These are phyloP conservation scores for Agelas oroides DNA, from an alignment of 37 sponge, comb jelly and placozoan genomes.

Conservation along the genomic window DNA sequence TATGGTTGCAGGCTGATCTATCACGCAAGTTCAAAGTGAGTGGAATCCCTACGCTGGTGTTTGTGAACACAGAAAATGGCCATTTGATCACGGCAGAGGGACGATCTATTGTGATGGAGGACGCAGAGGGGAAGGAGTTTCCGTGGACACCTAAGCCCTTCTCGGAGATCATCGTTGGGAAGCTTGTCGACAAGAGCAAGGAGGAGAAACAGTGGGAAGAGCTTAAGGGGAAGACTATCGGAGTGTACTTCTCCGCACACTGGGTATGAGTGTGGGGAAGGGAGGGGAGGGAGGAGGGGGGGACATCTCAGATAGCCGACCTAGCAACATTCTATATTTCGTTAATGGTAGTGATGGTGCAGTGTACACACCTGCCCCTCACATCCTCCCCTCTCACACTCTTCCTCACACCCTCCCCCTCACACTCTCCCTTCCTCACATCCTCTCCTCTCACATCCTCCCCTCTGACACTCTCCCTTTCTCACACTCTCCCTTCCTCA, in stretches of 20 bases:
- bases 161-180: conserved; percentile 41
- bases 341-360: no score
- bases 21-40: conserved; percentile 78
- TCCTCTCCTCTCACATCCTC: neutral
- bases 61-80: conserved; percentile 75
- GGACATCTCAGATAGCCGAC: no score
- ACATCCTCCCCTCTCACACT: neutral
- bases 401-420: neutral
- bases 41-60: conserved; percentile 90
- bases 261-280: conserved; percentile 94
- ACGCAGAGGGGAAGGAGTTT: conserved; percentile 81
- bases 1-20: conserved; percentile 42
- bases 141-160: conserved; percentile 86
- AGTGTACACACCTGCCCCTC: neutral
- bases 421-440: neutral
- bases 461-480: neutral
- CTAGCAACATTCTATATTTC: no score
- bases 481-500: no score
- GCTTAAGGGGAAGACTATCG: conserved; percentile 77
- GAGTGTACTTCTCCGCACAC: conserved; percentile 94
- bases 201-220: conserved; percentile 34
- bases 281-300: no score
- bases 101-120: conserved; percentile 77
- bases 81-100: conserved; percentile 79
- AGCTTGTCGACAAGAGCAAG: neutral